Conservation (phyloP, 2,797 vertebrate genomes). For the Lateolabrax maculatus region DNA sequence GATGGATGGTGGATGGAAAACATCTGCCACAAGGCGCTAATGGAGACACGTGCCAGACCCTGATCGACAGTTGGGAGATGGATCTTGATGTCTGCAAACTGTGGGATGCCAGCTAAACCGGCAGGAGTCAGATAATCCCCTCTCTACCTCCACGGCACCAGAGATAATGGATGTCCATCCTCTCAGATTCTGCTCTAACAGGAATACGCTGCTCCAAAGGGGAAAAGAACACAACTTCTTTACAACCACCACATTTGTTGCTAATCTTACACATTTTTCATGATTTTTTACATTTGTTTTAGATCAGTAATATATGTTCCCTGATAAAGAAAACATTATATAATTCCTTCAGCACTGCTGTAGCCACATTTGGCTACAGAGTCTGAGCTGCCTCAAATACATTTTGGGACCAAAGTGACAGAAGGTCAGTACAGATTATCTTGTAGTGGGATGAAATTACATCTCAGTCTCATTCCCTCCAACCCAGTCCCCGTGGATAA, state of each 20-base stretch:
- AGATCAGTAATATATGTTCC: neutral
- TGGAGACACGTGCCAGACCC: slow-evolving; percentile 79
- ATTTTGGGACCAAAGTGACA: slow-evolving; percentile 37
- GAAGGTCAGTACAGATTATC: slow-evolving; percentile 68
- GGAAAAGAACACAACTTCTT: slow-evolving; percentile 43
- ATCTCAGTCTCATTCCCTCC: slow-evolving; percentile 51
- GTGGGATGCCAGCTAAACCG: slow-evolving; percentile 76
- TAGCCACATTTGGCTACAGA: neutral
- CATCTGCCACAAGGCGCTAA: slow-evolving; percentile 83
- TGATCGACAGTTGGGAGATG: slow-evolving; percentile 80
- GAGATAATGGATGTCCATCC: slow-evolving; percentile 78
- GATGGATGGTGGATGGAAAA: slow-evolving; percentile 79
- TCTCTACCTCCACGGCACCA: slow-evolving; percentile 65
- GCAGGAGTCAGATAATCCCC: slow-evolving; percentile 81
- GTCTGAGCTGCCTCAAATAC: slow-evolving; percentile 35
- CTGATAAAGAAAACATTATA: neutral
- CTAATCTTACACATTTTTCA: slow-evolving; percentile 26
- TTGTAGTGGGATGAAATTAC: slow-evolving; percentile 49
- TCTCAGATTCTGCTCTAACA: slow-evolving; percentile 68
- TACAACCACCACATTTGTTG: slow-evolving; percentile 27
- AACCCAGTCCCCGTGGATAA: slow-evolving; percentile 41
- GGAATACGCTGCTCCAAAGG: slow-evolving; percentile 54
- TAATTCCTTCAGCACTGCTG: slow-evolving; percentile 9
- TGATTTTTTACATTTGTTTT: slow-evolving; percentile 12
- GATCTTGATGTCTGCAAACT: slow-evolving; percentile 81